Base-by-base conservation (phyloP, 2,888 invertebrate species). In the Synergus gifuensis region DNA sequence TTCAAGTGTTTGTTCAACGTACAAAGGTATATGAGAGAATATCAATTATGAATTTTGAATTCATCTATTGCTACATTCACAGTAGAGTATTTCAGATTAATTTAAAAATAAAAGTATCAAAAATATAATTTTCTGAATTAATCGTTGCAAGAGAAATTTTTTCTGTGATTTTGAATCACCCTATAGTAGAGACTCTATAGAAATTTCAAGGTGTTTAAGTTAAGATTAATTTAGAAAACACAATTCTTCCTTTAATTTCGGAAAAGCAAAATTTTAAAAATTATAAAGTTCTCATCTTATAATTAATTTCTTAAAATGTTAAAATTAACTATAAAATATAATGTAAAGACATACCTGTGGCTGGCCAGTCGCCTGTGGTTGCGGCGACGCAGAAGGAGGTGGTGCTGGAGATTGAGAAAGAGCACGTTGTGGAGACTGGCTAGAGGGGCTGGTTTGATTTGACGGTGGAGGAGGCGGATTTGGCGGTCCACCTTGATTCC, bases 321-420 rank as follows among this genome's bases (percentile, higher is more conserved):
- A 8, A 60, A 22, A 22, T n/a, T 18, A 67, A 69, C n/a, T 60
- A 12, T 22, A 22, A 62, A n/a, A 62, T 44, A 63, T 63, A 62
- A 64, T 36, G 18, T 63, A n/a, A 28, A 62, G 28, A 5, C 73
- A 44, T 66, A 84, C 91, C 88, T 92, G 91, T 82, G 91, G 85
- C 85, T 90, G 91, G 79, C 86, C 87, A 73, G 89, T 85, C 60
- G 89, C 82, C 84, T 91, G 92, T 40, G 92, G 92, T 83, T 92
- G 92, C 14, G 92, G 92, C 28, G 92, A 92, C 64, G 92, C 92
- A 80, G 92, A 91, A 76, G 92, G 91, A 81, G 92, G 92, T 60
- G 92, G 92, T 83, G 92, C 92, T 79, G 92, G 92, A 58, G 92
- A 92, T 79, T 92, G 92, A 67, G 92, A 92, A 82, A 92, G 87